Conservation (phyloP, 2,113 vertebrate species). For the Syrrhaptes paradoxus region DNA sequence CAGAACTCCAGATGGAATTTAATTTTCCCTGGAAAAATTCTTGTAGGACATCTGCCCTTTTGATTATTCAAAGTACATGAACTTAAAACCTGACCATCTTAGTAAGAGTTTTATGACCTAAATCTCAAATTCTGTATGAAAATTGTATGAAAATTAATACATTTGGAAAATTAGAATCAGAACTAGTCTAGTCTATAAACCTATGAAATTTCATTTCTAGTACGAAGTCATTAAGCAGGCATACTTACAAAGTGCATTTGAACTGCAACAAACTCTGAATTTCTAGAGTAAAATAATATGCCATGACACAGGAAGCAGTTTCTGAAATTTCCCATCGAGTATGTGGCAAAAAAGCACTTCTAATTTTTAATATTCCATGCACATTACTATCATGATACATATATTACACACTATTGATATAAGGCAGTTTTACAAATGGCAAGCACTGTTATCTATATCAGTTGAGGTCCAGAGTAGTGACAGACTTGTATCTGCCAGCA, state of each 20-base stretch:
- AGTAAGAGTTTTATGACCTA: neutral
- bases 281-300: neutral
- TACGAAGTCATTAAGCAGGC: neutral
- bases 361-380: neutral
- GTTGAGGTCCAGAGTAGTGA: neutral
- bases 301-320: neutral
- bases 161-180: neutral
- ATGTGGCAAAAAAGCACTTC: neutral
- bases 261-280: neutral
- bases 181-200: neutral
- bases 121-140: neutral
- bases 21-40: neutral
- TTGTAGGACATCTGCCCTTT: neutral
- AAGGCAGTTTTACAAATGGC: neutral
- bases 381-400: neutral
- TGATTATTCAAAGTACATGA: neutral
- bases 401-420: neutral
- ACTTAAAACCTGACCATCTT: neutral
- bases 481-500: neutral
- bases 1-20: neutral
- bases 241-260: neutral
- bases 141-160: neutral
- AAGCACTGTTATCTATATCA: neutral
- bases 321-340: neutral
- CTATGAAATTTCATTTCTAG: neutral